Percentiles rank a stretch among this genome's conserved stretches.
phyloP scores from a whole-genome alignment of 2,888 invertebrate species.

The Pinctada fucata region DNA sequence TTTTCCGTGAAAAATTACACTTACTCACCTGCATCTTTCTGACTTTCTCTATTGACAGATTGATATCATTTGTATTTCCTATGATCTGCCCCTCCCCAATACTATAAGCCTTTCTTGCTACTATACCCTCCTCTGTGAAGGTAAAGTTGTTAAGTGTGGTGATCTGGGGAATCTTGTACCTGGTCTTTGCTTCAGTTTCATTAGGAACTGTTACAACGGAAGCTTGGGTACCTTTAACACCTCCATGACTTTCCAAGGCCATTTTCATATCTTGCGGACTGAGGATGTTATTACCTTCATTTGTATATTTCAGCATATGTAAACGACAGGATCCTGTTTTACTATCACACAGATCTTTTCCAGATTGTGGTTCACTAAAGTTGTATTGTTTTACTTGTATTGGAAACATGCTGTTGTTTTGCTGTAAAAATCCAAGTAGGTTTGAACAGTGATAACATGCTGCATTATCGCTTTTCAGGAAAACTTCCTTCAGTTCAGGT shows the following conservation, averaged over 20 bases:
- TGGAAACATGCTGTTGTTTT: conserved; percentile 13
- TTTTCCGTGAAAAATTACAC: too few relatives aligned
- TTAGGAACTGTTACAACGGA: conserved; percentile 8
- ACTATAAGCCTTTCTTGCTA: conserved; percentile 6
- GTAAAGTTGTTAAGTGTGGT: conserved; percentile 13
- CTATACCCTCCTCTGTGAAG: background rate
- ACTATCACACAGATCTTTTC: conserved; percentile 26
- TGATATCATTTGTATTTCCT: background rate
- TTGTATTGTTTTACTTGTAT: conserved; percentile 11
- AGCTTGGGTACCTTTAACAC: conserved; percentile 12
- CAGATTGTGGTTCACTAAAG: conserved; percentile 21
- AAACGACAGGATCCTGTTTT: conserved; percentile 5
- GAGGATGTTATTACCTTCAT: conserved; percentile 14
- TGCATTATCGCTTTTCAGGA: conserved; percentile 24
- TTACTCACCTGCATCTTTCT: background rate
- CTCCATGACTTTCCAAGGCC: conserved; percentile 15
- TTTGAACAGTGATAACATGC: conserved; percentile 22
- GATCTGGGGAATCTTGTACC: conserved; percentile 6
- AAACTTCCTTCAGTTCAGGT: conserved; percentile 9
- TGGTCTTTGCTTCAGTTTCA: conserved; percentile 14
- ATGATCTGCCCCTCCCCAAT: conserved; percentile 1
- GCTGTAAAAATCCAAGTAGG: conserved; percentile 12
- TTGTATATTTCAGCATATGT: conserved; percentile 18
- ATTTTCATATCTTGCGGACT: conserved; percentile 11
- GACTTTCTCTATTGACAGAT: conserved; percentile 1